Base-by-base conservation (phyloP, 2,113 vertebrate species). In the Carassius gibelio region DNA sequence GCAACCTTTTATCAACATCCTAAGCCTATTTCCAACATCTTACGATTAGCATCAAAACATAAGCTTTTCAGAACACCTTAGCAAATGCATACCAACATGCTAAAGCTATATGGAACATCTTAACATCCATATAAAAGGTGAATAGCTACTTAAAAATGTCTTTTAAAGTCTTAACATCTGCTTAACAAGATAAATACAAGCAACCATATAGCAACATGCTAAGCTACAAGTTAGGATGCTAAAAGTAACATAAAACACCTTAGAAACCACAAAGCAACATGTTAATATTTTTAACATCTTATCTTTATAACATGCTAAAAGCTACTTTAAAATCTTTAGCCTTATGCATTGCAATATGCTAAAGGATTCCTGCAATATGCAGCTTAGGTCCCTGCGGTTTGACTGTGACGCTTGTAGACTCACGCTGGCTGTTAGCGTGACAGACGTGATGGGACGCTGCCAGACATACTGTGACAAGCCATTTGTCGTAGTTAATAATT, bases 401-500 rank as follows among this genome's bases (percentile, higher is more conserved):
- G 72, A 74, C 74, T 26, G 23, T 21, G 57, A 61, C 74, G 4
- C 75, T 62, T n/a, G 42, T 74, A 52, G 74, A 79, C 72, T 66
- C 84, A 69, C 8, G 75, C 81, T 78, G 87, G 77, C 84, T 85
- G 30, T 79, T 77, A 81, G 74, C 38, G 4, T 14, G 66, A n/a
- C n/a, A 68, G 59, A 83, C 81, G 76, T 85, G 77, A 80, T 78
- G 78, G 77, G 82, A 86, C 23, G 77, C 77, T 61, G 38, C 61
- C 81, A 84, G 82, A 48, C 88, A 75, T 30, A 23, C 61, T 19
- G 83, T 45, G 85, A 87, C 77, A 82, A 84, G 82, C 85, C 85
- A 85, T 88, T 88, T 87, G 88, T 83, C 62, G 83, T 75, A 50
- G 34, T 88, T 85, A 88, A 88, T 88, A 88, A 88, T 88, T 88